Evolutionary conservation across 1,140 invertebrate genomes (phyloP).

Genomic region (Pectinophora gossypiella): DNA sequence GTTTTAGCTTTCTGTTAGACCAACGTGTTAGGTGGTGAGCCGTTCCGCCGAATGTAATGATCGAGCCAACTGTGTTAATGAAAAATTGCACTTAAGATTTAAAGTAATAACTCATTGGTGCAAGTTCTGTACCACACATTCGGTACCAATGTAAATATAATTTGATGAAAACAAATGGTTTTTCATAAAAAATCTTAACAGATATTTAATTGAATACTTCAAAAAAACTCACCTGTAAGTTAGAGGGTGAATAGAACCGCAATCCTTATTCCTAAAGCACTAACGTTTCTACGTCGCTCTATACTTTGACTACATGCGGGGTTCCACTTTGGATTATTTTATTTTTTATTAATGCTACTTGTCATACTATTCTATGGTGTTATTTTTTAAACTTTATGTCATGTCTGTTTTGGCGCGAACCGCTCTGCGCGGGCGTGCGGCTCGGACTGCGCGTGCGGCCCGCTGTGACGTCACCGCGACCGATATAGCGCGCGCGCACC

Average conservation of each 20-base stretch:
- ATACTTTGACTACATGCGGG: background rate
- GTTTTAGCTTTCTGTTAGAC: too few species aligned
- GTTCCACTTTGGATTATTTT: background rate
- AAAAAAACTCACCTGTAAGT: conserved; percentile 1
- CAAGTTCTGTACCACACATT: too few species aligned
- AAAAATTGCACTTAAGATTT: too few species aligned
- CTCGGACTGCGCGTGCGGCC: conserved; percentile 48
- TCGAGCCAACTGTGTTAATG: too few species aligned
- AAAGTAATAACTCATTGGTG: too few species aligned
- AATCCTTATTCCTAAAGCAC: background rate
- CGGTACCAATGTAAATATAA: background rate
- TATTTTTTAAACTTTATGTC: conserved; percentile 19
- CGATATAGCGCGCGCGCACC: conserved; percentile 51
- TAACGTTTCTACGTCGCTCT: background rate
- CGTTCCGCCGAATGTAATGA: too few species aligned
- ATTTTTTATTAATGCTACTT: background rate
- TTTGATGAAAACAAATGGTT: background rate
- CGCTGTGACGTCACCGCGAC: conserved; percentile 50
- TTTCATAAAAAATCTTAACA: background rate
- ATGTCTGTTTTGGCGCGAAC: conserved; percentile 31
- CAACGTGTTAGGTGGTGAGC: too few species aligned
- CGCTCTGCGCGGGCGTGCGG: conserved; percentile 39
- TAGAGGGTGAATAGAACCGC: background rate
- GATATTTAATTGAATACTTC: conserved; percentile 8
- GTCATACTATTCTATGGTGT: conserved; percentile 10